These are phyloP conservation scores for Odontomyia ornata DNA, from an alignment of 2,888 invertebrate species.

Conservation along the genomic window DNA sequence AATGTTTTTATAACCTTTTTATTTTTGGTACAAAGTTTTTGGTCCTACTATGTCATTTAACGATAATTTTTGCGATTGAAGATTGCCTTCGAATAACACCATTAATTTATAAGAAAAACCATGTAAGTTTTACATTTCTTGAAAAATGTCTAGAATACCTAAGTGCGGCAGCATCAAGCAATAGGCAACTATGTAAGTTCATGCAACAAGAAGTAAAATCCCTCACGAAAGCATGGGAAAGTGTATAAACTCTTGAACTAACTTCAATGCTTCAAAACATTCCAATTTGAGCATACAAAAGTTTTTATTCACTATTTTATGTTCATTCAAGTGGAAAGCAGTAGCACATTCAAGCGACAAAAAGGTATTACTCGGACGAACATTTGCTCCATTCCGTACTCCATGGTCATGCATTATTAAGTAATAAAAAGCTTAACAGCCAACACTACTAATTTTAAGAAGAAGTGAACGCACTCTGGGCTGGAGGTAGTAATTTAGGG, in stretches of 20 bases:
- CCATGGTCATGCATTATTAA: not conserved
- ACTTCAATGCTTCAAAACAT: not conserved
- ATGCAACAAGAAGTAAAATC: too few relatives aligned
- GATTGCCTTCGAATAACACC: too few relatives aligned
- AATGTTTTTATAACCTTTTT: too few relatives aligned
- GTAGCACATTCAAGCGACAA: not conserved
- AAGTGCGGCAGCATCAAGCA: too few relatives aligned
- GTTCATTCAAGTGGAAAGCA: not conserved
- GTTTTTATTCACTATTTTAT: not conserved
- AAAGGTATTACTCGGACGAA: not conserved
- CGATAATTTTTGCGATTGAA: too few relatives aligned
- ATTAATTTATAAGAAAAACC: too few relatives aligned
- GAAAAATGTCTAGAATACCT: too few relatives aligned
- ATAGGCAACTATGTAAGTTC: too few relatives aligned
- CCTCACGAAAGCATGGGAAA: slow-evolving; percentile 4
- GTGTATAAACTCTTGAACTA: not conserved
- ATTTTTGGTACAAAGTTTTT: too few relatives aligned
- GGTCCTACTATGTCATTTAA: too few relatives aligned
- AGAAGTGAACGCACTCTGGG: slow-evolving; percentile 13
- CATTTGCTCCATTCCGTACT: not conserved
- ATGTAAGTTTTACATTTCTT: too few relatives aligned
- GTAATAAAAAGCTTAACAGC: not conserved
- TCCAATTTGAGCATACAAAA: not conserved
- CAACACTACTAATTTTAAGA: not conserved
- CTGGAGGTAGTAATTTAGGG: not conserved